These are phyloP conservation scores for Zosterops lateralis DNA, from an alignment of 2,113 vertebrate species.

Conservation along the genomic window DNA sequence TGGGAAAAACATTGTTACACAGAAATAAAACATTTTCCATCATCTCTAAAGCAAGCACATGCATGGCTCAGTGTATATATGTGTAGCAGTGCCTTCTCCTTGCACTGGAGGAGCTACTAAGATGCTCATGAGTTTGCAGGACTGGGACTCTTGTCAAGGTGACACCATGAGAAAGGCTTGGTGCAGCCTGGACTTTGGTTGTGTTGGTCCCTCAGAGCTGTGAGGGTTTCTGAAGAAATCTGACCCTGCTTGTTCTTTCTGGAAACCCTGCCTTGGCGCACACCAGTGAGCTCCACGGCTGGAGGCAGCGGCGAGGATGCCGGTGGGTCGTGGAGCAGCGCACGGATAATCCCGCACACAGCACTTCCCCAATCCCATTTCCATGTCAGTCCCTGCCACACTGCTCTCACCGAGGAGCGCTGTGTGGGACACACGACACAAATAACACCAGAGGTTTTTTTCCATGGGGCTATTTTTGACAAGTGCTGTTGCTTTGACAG, in stretches of 20 bases:
- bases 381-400: accelerated
- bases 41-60: background rate
- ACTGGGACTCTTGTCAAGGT: background rate
- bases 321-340: background rate
- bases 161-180: background rate
- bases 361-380: background rate
- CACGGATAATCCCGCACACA: background rate
- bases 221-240: slow-evolving; percentile 18
- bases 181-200: background rate
- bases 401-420: background rate
- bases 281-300: slow-evolving; percentile 9
- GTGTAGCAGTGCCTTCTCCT: background rate
- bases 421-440: background rate
- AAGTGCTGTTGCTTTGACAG: slow-evolving; percentile 17
- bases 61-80: background rate
- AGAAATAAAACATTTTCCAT: background rate
- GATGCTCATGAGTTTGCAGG: background rate
- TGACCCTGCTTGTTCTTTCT: background rate
- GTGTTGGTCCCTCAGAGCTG: background rate
- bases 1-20: background rate
- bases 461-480: slow-evolving; percentile 51
- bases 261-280: slow-evolving; percentile 26
- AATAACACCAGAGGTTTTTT: slow-evolving; percentile 34
- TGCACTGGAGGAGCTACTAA: background rate
- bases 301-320: background rate